Evolutionary conservation across 2,113 vertebrate genomes (phyloP).

Genomic region (Saguinus midas): DNA sequence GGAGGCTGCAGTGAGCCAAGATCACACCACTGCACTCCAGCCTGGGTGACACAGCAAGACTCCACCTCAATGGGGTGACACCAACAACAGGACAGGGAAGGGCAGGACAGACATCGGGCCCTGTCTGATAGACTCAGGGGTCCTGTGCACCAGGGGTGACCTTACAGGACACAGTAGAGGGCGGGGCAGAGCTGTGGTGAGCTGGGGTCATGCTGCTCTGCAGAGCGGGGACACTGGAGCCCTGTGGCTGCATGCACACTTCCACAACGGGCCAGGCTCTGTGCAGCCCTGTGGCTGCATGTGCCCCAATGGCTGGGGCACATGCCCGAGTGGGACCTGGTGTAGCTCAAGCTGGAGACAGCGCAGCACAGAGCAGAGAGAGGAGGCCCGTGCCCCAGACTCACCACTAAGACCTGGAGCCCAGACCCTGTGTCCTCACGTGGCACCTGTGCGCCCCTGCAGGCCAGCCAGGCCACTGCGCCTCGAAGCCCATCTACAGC

Average conservation of each 20-base stretch:
- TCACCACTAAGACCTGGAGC: not conserved
- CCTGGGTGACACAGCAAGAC: no score
- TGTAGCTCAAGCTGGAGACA: not conserved
- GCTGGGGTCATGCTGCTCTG: not conserved
- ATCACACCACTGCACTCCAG: no score
- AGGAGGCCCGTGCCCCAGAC: not conserved
- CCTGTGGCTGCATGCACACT: not conserved
- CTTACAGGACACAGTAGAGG: not conserved
- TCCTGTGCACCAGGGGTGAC: not conserved
- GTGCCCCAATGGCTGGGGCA: no score
- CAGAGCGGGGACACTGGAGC: accelerated
- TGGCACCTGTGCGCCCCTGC: not conserved
- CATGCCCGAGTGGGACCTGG: not conserved
- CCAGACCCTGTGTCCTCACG: accelerated
- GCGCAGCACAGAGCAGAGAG: accelerated
- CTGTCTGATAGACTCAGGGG: accelerated
- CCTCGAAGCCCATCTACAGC: not conserved
- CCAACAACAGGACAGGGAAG: no score
- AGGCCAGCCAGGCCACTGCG: accelerated
- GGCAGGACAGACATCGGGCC: not conserved
- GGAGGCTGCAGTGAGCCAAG: no score
- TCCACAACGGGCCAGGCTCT: no score
- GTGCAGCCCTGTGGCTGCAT: not conserved
- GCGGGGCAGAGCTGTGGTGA: not conserved
- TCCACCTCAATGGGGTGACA: no score